Base-by-base conservation (phyloP, 2,888 invertebrate genomes). In the Chalcis sispes region DNA sequence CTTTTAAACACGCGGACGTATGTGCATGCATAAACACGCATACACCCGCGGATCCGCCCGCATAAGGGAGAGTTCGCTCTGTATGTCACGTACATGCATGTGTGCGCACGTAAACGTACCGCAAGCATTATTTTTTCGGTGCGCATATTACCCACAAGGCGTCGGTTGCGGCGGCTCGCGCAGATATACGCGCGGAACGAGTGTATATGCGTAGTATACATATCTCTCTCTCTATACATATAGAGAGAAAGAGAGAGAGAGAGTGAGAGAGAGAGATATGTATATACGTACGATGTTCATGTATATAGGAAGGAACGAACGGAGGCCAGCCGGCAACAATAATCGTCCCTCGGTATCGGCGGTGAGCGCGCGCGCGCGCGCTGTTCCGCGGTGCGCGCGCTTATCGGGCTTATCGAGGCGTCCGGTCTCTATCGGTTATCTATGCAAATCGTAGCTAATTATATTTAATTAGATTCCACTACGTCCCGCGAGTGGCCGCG, bases 381-480 rank as follows among this genome's bases (percentile, higher is more conserved):
- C 18, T 18, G 23, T 42, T 13, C 18, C 8, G 7, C 15, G 20
- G 48, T 23, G 36, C 1, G 40, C 15, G 23, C 1, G 40, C 23
- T n/a, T 46, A 40, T 18, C 42, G 61, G 13, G 7, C 61, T 72
- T 78, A 75, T 78, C 78, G 56, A 36, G 65, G 78, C 78, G 87
- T 88, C 88, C 88, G 88, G 87, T 86, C 87, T 85, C 85, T 84
- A 87, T 87, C 86, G 84, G 80, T 83, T 87, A 88, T 88, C 88
- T 88, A 88, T 88, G 88, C 88, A 88, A 89, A 89, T 89, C 88
- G 83, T 85, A 83, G 85, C 88, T 88, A 89, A 89, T 88, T 88
- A 89, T 88, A 89, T 89, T 89, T 89, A 89, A 89, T 89, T 88
- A 89, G 88, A 88, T 88, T 87, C 88, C 84, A 85, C 83, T 84